Conservation (phyloP, 1,140 invertebrate species). For the Meloidogyne floridensis region DNA sequence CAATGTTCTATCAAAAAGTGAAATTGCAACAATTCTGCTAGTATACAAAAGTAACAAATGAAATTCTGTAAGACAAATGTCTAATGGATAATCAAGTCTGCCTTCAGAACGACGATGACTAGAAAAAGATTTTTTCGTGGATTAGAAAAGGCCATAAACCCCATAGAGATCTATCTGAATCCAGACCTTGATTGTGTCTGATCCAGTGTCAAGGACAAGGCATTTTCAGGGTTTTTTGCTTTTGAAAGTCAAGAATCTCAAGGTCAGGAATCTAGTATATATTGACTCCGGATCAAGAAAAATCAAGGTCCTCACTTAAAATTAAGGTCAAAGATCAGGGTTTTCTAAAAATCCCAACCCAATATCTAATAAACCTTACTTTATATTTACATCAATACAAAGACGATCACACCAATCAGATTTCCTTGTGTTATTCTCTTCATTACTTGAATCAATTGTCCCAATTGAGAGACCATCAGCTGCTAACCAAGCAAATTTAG, state of each 20-base stretch:
- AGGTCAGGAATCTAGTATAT: too few relatives aligned
- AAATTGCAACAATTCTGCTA: constrained; percentile 41
- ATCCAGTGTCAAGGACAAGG: too few relatives aligned
- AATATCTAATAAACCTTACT: not conserved
- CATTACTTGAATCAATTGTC: constrained; percentile 24
- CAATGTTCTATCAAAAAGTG: constrained; percentile 37
- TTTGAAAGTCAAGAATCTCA: too few relatives aligned
- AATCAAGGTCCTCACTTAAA: too few relatives aligned
- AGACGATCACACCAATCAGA: constrained; percentile 36
- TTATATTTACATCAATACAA: constrained; percentile 32
- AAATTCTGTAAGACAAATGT: constrained; percentile 46
- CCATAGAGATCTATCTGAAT: not conserved
- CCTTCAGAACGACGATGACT: constrained; percentile 45
- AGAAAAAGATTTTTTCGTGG: not conserved
- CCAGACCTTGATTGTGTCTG: too few relatives aligned
- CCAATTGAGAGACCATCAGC: constrained; percentile 39
- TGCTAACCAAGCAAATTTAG: constrained; percentile 40
- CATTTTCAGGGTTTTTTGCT: too few relatives aligned
- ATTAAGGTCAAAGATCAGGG: too few relatives aligned
- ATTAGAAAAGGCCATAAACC: too few relatives aligned
- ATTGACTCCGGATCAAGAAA: too few relatives aligned
- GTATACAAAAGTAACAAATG: constrained; percentile 41
- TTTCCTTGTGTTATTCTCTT: not conserved
- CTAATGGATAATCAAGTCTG: constrained; percentile 39
- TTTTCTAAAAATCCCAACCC: too few relatives aligned